A percentile compares a stretch with the other conserved stretches of the same genome.
Conservation (phyloP, 2,113 vertebrate genomes). For the Microcebus murinus region DNA sequence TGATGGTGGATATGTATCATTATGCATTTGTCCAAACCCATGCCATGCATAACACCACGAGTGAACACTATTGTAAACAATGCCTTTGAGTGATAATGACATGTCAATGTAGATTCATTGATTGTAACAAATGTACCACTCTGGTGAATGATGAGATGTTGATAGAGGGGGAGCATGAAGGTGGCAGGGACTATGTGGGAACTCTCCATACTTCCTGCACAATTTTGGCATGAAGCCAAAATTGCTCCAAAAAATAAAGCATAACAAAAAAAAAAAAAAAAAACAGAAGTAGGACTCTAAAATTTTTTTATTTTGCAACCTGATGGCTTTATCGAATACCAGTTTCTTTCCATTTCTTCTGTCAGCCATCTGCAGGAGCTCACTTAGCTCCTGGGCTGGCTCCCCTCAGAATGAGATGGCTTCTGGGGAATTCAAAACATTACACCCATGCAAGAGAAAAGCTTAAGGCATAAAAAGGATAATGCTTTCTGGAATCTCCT, state of each 20-base stretch:
- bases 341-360: not conserved
- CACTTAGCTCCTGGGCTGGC: not conserved
- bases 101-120: not conserved
- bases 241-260: not conserved
- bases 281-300: not conserved
- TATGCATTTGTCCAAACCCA: not conserved
- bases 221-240: conserved; percentile 11
- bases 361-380: not conserved
- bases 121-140: not conserved
- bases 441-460: not conserved
- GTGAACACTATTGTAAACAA: not conserved
- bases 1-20: not conserved
- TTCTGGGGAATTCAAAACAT: not conserved
- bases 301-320: not conserved
- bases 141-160: not conserved
- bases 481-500: not conserved
- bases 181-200: not conserved
- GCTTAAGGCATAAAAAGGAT: not conserved
- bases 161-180: not conserved
- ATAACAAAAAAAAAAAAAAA: not conserved
- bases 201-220: not conserved
- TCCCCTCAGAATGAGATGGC: not conserved
- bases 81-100: not conserved
- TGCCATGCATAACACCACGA: not conserved
- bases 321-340: not conserved